Percentiles rank a stretch among this genome's conserved stretches.
Evolutionary conservation across 23 tunicate species (phyloP).

Genomic region (Trididemnum miniatum): DNA sequence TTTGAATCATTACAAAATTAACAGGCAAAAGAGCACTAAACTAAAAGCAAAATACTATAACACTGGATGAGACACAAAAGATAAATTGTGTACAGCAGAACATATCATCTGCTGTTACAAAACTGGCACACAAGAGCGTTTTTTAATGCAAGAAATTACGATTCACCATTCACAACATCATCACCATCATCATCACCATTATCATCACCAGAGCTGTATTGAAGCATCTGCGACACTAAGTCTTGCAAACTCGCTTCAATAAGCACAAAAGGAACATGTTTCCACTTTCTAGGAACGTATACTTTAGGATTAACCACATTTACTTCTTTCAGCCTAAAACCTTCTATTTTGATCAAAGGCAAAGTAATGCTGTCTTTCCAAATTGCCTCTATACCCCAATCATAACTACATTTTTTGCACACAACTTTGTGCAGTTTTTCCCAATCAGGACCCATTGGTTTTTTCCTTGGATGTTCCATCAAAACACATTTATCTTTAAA

Average conservation of each 20-base stretch:
- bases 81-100: too few relatives aligned
- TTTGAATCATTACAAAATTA: too few relatives aligned
- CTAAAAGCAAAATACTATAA: too few relatives aligned
- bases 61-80: too few relatives aligned
- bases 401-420: conserved; percentile 36
- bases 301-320: neutral
- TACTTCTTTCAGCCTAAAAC: conserved; percentile 22
- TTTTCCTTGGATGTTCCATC: conserved; percentile 10
- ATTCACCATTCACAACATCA: too few relatives aligned
- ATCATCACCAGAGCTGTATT: too few relatives aligned
- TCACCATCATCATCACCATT: too few relatives aligned
- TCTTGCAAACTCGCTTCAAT: neutral
- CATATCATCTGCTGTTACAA: too few relatives aligned
- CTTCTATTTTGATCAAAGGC: conserved; percentile 48
- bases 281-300: conserved; percentile 19
- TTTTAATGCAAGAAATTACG: too few relatives aligned
- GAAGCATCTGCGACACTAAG: too few relatives aligned
- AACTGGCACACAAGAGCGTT: too few relatives aligned
- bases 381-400: conserved; percentile 54
- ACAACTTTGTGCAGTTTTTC: conserved; percentile 27
- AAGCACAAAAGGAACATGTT: conserved; percentile 8
- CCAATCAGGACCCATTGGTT: conserved; percentile 21
- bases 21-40: too few relatives aligned
- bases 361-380: conserved; percentile 26
- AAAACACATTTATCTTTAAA: conserved; percentile 29